phyloP scores from a whole-genome alignment of 2,797 vertebrate genomes.

The Gephyroberyx darwinii region DNA sequence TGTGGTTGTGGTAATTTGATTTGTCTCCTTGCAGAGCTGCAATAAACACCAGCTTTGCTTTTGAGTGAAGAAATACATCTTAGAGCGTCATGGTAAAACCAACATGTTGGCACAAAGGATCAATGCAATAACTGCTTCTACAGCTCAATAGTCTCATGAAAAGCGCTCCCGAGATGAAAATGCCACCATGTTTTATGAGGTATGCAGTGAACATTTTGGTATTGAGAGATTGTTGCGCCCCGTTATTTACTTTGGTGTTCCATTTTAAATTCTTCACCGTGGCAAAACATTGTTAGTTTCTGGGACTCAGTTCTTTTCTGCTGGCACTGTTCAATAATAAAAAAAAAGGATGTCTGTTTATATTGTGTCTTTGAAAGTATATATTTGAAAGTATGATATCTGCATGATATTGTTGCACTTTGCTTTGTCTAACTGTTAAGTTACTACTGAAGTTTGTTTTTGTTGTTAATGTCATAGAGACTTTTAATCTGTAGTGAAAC shows the following conservation, averaged over 20 bases:
- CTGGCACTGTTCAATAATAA: too few species aligned
- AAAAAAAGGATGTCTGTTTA: too few species aligned
- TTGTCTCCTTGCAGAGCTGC: conserved; percentile 1
- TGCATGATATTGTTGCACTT: too few species aligned
- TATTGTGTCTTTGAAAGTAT: too few species aligned
- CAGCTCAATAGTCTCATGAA: conserved; percentile 6
- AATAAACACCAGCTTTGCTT: conserved; percentile 9
- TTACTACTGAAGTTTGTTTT: too few species aligned
- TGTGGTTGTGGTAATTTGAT: background rate
- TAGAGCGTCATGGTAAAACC: background rate
- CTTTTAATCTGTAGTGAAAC: too few species aligned
- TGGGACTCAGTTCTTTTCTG: conserved; percentile 1
- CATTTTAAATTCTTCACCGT: too few species aligned
- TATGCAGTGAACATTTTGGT: background rate
- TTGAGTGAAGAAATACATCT: background rate
- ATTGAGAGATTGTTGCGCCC: background rate
- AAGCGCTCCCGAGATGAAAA: background rate
- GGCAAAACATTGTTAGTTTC: conserved; percentile 2
- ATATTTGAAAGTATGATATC: too few species aligned
- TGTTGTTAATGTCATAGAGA: too few species aligned
- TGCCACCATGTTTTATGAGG: conserved; percentile 27
- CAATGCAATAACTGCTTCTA: background rate
- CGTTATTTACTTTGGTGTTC: conserved; percentile 7
- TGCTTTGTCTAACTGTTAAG: too few species aligned
- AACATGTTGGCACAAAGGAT: conserved; percentile 3